Percentiles rank a stretch among this genome's conserved stretches.
These are phyloP conservation scores for Mus caroli DNA, from an alignment of 2,797 vertebrate species.

Conservation along the genomic window DNA sequence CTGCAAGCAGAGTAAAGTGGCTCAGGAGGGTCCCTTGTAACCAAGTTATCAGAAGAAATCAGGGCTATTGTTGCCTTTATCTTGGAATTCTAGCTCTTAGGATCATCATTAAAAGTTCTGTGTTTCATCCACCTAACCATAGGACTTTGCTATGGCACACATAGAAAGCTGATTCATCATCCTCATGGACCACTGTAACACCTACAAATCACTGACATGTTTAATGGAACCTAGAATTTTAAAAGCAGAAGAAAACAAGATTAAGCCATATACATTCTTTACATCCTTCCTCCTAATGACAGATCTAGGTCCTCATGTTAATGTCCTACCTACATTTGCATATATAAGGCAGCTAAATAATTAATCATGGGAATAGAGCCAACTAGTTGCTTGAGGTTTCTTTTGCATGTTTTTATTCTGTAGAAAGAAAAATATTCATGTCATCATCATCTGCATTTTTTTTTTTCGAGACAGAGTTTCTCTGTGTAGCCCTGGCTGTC, in stretches of 20 bases:
- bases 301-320: fast-evolving
- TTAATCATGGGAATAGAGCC: background rate
- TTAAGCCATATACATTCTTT: fast-evolving
- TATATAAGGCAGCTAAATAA: background rate
- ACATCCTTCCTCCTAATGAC: fast-evolving
- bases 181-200: background rate
- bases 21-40: background rate
- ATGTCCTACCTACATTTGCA: background rate
- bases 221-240: background rate
- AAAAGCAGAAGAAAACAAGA: background rate
- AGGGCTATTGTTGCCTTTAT: background rate
- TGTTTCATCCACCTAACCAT: no score
- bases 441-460: background rate
- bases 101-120: background rate
- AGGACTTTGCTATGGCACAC: fast-evolving
- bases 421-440: background rate
- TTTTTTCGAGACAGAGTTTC: no score
- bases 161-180: background rate
- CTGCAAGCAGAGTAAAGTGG: background rate
- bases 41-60: background rate
- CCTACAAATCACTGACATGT: background rate
- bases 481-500: no score
- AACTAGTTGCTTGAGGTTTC: background rate
- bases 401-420: background rate
- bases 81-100: background rate